A percentile compares a stretch with the other conserved stretches of the same genome.
Conservation (phyloP, 2,797 vertebrate genomes). For the Heterohyrax brucei region DNA sequence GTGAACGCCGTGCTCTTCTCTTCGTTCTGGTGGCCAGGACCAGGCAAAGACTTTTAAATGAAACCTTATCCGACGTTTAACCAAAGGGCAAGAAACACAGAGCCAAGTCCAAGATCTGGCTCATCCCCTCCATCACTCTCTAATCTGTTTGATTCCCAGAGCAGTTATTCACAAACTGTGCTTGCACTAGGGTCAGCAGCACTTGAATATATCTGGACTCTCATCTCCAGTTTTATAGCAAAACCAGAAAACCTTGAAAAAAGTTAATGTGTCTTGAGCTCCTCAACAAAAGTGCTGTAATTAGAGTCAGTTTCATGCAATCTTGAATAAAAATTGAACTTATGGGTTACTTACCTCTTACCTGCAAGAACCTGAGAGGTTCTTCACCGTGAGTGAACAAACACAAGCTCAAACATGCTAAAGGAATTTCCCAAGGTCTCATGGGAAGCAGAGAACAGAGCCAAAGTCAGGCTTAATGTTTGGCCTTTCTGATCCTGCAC, state of each 20-base stretch:
- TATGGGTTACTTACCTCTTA: not conserved
- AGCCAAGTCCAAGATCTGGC: not conserved
- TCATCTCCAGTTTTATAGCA: not conserved
- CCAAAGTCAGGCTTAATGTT: not conserved
- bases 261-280: not conserved
- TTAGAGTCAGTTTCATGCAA: conserved; percentile 9
- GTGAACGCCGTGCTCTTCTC: not conserved
- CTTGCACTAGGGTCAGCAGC: not conserved
- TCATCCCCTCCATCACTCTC: not conserved
- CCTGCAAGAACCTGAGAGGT: not conserved
- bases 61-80: not conserved
- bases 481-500: not conserved
- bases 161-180: not conserved
- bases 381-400: not conserved
- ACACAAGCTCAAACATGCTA: not conserved
- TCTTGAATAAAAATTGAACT: not conserved
- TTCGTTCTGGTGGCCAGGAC: not conserved
- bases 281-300: not conserved
- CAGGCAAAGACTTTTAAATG: not conserved
- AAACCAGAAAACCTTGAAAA: not conserved
- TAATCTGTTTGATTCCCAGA: not conserved
- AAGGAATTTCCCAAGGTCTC: conserved; percentile 1
- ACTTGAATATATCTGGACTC: not conserved
- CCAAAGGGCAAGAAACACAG: not conserved
- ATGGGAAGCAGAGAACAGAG: not conserved